Evolutionary conservation across 2,797 vertebrate species (phyloP).

Genomic region (Lophius americanus): DNA sequence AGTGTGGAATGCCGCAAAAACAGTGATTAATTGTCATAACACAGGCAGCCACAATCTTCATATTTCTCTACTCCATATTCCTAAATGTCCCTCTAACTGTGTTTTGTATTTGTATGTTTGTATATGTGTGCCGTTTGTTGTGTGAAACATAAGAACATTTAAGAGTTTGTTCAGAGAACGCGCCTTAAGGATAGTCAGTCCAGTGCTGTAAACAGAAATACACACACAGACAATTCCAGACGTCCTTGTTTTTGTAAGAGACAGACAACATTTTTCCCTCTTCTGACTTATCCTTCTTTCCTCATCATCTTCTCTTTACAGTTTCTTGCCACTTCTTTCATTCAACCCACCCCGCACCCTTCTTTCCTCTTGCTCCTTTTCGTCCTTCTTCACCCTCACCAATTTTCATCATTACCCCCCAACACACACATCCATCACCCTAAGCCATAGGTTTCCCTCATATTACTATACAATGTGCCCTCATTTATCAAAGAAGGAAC

Average conservation of each 20-base stretch:
- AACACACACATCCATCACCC: conserved; percentile 68
- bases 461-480: conserved; percentile 78
- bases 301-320: conserved; percentile 35
- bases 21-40: conserved; percentile 59
- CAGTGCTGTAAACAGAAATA: conserved; percentile 56
- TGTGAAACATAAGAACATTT: conserved; percentile 46
- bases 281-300: conserved; percentile 45
- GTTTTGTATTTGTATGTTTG: conserved; percentile 2
- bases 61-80: conserved; percentile 31
- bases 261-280: conserved; percentile 21
- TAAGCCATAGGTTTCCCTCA: conserved; percentile 79
- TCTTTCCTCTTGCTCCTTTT: conserved; percentile 4
- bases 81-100: conserved; percentile 24
- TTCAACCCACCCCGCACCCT: not conserved
- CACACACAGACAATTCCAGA: conserved; percentile 18
- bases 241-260: conserved; percentile 36
- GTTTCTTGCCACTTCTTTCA: conserved; percentile 29
- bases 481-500: conserved; percentile 78
- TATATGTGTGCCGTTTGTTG: conserved; percentile 5
- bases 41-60: conserved; percentile 36
- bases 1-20: not conserved
- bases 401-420: conserved; percentile 70
- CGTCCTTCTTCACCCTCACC: conserved; percentile 22
- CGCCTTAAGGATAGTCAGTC: not conserved
- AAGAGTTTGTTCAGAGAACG: conserved; percentile 17